Evolutionary conservation across 2,797 vertebrate species (phyloP), one percentile per base, ranked within the genome.

Genomic region (Xenentodon cancila): DNA sequence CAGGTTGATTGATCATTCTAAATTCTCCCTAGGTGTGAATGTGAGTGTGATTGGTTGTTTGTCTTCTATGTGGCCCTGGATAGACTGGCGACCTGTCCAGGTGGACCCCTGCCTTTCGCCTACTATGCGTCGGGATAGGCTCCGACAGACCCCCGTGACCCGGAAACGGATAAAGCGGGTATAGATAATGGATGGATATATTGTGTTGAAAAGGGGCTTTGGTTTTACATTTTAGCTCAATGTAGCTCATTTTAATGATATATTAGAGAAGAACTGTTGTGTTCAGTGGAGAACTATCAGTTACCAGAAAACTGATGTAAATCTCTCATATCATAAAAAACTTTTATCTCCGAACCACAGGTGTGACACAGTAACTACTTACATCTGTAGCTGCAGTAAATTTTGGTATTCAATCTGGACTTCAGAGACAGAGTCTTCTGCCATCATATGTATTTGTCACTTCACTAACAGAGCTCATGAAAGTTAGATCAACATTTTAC

Each of bases 401-500:
- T 59, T 77, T 59, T 50, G 52, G 62, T 59, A 61, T 46, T 64
- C 53, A 47, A 51, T 62, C 40, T 21, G 2, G 46, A 64, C 51
- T 69, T 27, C 1, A 9, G 59, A 70, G 58, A 13, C 19, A 21
- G 20, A 47, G 20, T 13, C 77, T 76, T 69, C 55, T 71, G 59
- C 73, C 73, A 45, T 79, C 53, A 53, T 68, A 71, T 73, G 78
- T 82, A 89, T 91, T 81, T n/a, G 84, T 90, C 90, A 90, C 80
- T 88, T 77, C 62, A 81, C 87, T 92, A 93, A 93, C 86, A 64
- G 88, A 85, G 76, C 87, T 92, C 91, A 92, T 93, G 82, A 93
- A 94, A 92, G 85, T 92, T 92, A 85, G 79, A 92, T 90, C 86
- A 91, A 90, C 86, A 75, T 86, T 92, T 93, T 90, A 91, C 84